Base-by-base conservation (phyloP, 2,113 vertebrate species). In the Lepus timidus region DNA sequence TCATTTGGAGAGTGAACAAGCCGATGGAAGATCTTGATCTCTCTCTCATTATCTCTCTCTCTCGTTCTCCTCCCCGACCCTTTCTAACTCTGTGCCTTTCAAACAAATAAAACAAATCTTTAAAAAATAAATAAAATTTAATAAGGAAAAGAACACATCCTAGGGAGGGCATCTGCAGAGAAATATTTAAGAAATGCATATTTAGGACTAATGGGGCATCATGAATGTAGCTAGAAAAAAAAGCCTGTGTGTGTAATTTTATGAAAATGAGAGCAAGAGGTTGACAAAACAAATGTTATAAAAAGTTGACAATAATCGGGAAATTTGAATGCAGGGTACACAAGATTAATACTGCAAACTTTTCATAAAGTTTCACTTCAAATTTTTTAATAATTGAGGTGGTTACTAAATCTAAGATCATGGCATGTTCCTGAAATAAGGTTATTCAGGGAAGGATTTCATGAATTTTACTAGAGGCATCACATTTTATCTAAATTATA, bases 361-460 rank as follows among this genome's bases (percentile, higher is more conserved):
- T 73, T 94, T 89, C 68, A 7, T 39, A 55, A 95, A 79, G 51
- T 44, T 90, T 71, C 58, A 39, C 68, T 75, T 49, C 14, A 76
- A 84, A 36, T 58, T 62, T 74, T 93, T 52, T 17, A 12, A 61
- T 73, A 70, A 62, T 19, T 65, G 27, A 84, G 55, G 39, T 73
- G 76, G 76, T 20, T 52, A 14, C 19, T 78, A 76, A 68, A 62
- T 79, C 33, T 55, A 49, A 82, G 9, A 89, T 76, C 20, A 70
- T 39, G 27, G 9, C 55, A 52, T 94, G 39, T 68, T 88, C 76
- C 61, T 86, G 68, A 95, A 71, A 67, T 67, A 73, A 95, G 16
- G 10, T 20, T 75, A 44, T 27, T 90, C 36, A 10, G 17, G 9
- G n/a, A 79, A 23, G 31, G 9, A 58, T 85, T 76, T 71, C 16